Base-by-base conservation (phyloP, 2,113 vertebrate genomes). In the Odobenus rosmarus region DNA sequence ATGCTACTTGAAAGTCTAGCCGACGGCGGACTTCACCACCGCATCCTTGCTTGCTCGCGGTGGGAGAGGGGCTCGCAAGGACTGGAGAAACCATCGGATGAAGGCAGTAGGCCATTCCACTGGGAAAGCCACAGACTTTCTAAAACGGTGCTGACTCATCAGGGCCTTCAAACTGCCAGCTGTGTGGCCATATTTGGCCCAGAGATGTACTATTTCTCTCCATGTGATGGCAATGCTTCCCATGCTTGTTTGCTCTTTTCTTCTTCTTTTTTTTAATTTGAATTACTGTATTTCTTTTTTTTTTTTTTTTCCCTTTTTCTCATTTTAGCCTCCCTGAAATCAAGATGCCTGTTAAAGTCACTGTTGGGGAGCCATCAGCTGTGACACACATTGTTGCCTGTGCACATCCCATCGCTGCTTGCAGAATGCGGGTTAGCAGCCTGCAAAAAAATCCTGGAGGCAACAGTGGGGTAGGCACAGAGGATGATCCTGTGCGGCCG, bases 271-370 rank as follows among this genome's bases (percentile, higher is more conserved):
- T 86, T 74, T 24, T 57, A n/a, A 39, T 39, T 82, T 24, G 8
- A 64, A 76, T 84, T 33, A 53, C 55, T 1, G 1, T 83, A 7
- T 92, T 53, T 53, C 67, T 33, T 36, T 62, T 36, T 36, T 87
- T n/a, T n/a, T 84, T 6, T 21, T 53, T 7, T 11, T 1, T 4
- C 7, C 5, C 24, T 46, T 79, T 82, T 89, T 88, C 55, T 94
- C 55, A 33, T 74, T 64, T 89, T 42, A 62, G 77, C 86, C 26
- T 74, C 67, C 46, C 26, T 74, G n/a, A 95, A 95, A 64, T 83
- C 55, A 83, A 89, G 67, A 62, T 7, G 46, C 77, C 42, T 89
- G 46, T 76, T 51, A 9, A 62, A 23, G 24, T 72, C 8, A 19
- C 64, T 61, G 53, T 82, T 1, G 5, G 64, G 4, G 28, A 89